Conservation (phyloP, 1,140 invertebrate species). For the Hyposmocoma kahamanoa region DNA sequence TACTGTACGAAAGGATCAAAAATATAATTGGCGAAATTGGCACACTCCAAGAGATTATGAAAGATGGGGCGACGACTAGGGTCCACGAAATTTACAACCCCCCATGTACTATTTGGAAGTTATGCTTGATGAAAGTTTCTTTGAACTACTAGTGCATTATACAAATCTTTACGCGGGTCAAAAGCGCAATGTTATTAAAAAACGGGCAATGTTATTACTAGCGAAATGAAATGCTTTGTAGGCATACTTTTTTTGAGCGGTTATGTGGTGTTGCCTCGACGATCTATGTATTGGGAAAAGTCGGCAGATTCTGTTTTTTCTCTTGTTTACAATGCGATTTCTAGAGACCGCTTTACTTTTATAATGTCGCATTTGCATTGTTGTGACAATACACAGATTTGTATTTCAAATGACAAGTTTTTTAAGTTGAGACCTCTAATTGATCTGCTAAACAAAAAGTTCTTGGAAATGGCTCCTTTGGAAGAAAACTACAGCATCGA, state of each 20-base stretch:
- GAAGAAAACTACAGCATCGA: constrained; percentile 11
- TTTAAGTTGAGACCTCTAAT: constrained; percentile 5
- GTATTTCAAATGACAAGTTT: constrained; percentile 8
- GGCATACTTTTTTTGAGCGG: constrained; percentile 25
- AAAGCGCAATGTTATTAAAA: no score
- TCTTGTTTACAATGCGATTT: constrained; percentile 10
- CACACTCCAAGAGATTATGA: background rate
- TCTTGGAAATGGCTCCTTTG: constrained; percentile 10
- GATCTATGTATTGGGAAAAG: constrained; percentile 27
- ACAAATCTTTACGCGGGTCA: background rate
- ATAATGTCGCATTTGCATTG: constrained; percentile 7
- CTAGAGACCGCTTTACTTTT: constrained; percentile 1
- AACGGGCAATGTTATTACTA: background rate
- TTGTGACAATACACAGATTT: constrained; percentile 1
- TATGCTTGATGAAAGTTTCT: background rate
- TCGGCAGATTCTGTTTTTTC: constrained; percentile 17
- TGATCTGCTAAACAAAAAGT: constrained; percentile 15
- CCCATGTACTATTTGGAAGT: background rate
- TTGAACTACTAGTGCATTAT: background rate
- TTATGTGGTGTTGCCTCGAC: constrained; percentile 12
- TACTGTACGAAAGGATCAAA: background rate
- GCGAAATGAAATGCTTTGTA: constrained; percentile 23
- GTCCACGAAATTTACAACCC: background rate
- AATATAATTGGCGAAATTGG: background rate
- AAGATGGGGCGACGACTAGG: background rate